Evolutionary conservation across 1,140 invertebrate genomes (phyloP), one percentile per base, ranked within the genome.

Genomic region (Zaprionus ghesquierei): DNA sequence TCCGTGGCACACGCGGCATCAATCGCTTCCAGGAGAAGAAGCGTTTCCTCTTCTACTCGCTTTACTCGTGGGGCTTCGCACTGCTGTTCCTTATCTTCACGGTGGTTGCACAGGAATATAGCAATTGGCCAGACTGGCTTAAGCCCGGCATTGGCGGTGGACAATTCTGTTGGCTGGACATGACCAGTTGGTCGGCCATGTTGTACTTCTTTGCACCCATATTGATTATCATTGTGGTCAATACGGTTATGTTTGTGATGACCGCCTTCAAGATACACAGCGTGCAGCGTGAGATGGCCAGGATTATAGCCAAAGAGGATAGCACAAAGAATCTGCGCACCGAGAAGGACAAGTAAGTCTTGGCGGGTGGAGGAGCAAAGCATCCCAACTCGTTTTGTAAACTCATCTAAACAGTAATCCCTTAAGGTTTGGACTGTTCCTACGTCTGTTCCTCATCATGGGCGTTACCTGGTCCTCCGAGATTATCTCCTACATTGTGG

Each of bases 131-230:
- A 0, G 31, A 69, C 0, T 56, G 90, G 35, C 78, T 93, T 6
- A 92, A 91, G 33, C 94, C 94, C 0, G 92, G 92, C 4, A 93
- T 95, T 62, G 94, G 94, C 0, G 84, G 75, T n/a, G 91, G 90
- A 2, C 90, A 92, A 5, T 95, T 93, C 79, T 92, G 90, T 31
- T 95, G 94, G 94, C 94, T 95, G 81, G 84, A 90, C 51, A 92
- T 92, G 81, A 62, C 33, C 20, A 90, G 68, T 4, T 92, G 85
- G 86, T 78, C 94, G 5, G 93, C 93, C 46, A 92, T 96, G 25
- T 76, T 95, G 9, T 97, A 97, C 81, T 96, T 97, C 92, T 96
- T 96, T 81, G 93, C 93, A 0, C 96, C 96, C 0, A 95, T 97
- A 46, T 93, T 94, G 15, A 75, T 95, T 2, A 93, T 97, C 8